phyloP scores from a whole-genome alignment of 2,797 vertebrate species.

The Pterois miles region DNA sequence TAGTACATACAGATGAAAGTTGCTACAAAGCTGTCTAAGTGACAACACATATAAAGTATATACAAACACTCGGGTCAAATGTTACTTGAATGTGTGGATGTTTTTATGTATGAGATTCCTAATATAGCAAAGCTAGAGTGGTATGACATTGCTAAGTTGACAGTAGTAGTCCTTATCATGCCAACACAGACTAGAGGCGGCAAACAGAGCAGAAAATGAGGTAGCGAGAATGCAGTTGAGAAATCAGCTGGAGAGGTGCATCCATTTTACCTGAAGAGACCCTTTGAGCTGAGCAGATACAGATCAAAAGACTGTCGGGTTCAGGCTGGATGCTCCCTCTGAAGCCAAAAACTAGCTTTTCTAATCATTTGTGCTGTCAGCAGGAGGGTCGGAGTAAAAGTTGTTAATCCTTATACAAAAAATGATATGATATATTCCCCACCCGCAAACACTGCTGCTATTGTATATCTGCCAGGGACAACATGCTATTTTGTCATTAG shows the following conservation, averaged over 20 bases:
- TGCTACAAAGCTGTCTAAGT: background rate
- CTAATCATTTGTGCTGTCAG: constrained; percentile 64
- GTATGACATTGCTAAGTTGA: constrained; percentile 43
- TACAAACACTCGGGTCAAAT: background rate
- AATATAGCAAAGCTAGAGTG: constrained; percentile 23
- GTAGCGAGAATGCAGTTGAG: constrained; percentile 40
- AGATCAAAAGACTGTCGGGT: constrained; percentile 69
- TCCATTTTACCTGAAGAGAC: constrained; percentile 71
- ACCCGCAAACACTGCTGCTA: constrained; percentile 1
- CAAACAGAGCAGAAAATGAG: constrained; percentile 69
- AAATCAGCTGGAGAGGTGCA: constrained; percentile 59
- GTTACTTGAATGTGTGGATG: background rate
- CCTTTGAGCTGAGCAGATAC: constrained; percentile 70
- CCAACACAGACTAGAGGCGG: constrained; percentile 63
- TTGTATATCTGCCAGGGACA: constrained; percentile 12
- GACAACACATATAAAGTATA: background rate
- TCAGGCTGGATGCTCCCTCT: constrained; percentile 51
- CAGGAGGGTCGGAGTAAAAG: constrained; percentile 44
- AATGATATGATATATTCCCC: constrained; percentile 40
- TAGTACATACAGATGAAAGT: background rate
- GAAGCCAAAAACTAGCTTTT: constrained; percentile 55
- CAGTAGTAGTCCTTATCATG: constrained; percentile 67
- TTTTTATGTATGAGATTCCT: constrained; percentile 25
- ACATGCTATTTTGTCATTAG: constrained; percentile 4
- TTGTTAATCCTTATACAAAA: constrained; percentile 62